These are phyloP conservation scores for Cephus cinctus DNA, from an alignment of 1,140 invertebrate genomes.

Conservation along the genomic window DNA sequence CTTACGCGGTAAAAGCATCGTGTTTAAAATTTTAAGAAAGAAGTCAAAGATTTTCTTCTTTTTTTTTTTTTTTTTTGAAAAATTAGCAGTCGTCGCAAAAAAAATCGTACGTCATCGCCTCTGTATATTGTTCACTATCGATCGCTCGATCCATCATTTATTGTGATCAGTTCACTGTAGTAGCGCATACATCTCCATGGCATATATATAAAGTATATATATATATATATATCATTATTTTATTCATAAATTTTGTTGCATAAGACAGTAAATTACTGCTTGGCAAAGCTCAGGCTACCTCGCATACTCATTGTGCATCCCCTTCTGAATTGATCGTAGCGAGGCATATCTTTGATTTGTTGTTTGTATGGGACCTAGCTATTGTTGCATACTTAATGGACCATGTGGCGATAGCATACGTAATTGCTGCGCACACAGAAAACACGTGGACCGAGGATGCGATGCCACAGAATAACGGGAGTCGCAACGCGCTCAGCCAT, in stretches of 20 bases:
- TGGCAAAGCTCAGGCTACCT: slow-evolving; percentile 41
- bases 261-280: slow-evolving; percentile 20
- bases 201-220: neutral
- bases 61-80: slow-evolving; percentile 4
- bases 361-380: slow-evolving; percentile 28
- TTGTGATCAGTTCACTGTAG: too few relatives aligned
- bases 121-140: neutral
- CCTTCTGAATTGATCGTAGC: slow-evolving; percentile 47
- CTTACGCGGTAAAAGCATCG: too few relatives aligned
- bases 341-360: slow-evolving; percentile 42
- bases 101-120: neutral
- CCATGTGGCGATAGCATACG: slow-evolving; percentile 13
- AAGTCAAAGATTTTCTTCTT: slow-evolving; percentile 12
- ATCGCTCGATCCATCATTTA: neutral
- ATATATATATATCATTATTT: neutral
- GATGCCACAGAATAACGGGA: slow-evolving; percentile 54
- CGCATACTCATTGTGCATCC: slow-evolving; percentile 59
- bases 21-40: too few relatives aligned
- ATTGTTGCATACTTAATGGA: slow-evolving; percentile 24
- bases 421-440: neutral
- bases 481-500: slow-evolving; percentile 28
- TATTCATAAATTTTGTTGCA: neutral
- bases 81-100: neutral
- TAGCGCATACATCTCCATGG: neutral
- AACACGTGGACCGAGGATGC: slow-evolving; percentile 3